phyloP scores from a whole-genome alignment of 1,140 invertebrate genomes.

The Branchinecta lynchi region DNA sequence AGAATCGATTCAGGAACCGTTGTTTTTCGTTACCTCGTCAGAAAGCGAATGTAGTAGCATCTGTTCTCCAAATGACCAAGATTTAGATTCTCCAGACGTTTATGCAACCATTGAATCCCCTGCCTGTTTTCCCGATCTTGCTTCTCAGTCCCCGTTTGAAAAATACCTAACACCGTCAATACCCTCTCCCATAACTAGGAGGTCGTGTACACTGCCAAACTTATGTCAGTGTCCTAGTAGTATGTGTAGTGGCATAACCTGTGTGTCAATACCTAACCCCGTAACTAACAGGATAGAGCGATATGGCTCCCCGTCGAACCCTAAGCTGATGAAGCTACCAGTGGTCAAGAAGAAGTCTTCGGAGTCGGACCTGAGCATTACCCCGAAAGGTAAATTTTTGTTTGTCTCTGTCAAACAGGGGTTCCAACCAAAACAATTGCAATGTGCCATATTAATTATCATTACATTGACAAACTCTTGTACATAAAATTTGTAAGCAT shows the following conservation, averaged over 20 bases:
- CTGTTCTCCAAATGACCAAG: not conserved
- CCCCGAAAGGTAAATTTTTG: constrained; percentile 66
- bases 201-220: not conserved
- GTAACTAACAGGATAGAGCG: not conserved
- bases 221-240: constrained; percentile 11
- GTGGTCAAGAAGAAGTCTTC: constrained; percentile 48
- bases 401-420: too few relatives aligned
- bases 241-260: constrained; percentile 4
- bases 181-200: not conserved
- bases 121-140: too few relatives aligned
- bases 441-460: too few relatives aligned
- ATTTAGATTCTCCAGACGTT: not conserved
- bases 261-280: not conserved
- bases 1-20: not conserved
- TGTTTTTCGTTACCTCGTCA: not conserved
- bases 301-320: not conserved
- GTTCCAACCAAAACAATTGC: too few relatives aligned
- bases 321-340: not conserved
- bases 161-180: not conserved
- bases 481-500: too few relatives aligned
- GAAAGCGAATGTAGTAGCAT: constrained; percentile 1
- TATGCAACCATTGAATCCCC: not conserved
- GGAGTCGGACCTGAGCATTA: constrained; percentile 80
- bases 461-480: too few relatives aligned
- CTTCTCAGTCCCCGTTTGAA: not conserved